phyloP scores from a whole-genome alignment of 2,888 invertebrate genomes.

The Bugulina stolonifera region DNA sequence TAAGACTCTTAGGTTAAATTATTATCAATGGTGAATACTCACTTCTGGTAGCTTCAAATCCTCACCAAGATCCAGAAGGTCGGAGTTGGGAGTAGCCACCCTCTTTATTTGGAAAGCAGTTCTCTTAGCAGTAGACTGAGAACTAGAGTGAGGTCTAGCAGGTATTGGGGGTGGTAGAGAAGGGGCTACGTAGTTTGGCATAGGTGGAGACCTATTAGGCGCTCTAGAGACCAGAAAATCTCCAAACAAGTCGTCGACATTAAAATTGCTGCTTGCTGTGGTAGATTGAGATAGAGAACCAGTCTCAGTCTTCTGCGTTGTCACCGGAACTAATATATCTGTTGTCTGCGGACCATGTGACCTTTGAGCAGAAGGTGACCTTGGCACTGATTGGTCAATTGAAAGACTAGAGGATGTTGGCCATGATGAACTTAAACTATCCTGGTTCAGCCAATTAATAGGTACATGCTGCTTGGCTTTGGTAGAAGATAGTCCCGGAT shows the following conservation, averaged over 20 bases:
- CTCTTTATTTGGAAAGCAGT: not conserved
- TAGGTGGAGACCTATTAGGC: not conserved
- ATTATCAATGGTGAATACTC: too few species aligned
- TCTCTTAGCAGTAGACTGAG: not conserved
- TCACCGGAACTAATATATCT: not conserved
- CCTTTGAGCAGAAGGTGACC: too few species aligned
- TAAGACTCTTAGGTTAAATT: too few species aligned
- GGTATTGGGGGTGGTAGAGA: not conserved
- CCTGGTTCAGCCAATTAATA: not conserved
- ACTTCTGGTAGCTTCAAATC: not conserved
- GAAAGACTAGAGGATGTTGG: not conserved
- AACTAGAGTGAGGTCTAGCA: not conserved
- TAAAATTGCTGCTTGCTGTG: too few species aligned
- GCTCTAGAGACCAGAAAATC: not conserved
- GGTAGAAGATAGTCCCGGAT: not conserved
- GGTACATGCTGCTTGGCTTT: not conserved
- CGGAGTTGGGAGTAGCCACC: not conserved
- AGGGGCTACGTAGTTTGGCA: not conserved
- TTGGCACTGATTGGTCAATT: not conserved
- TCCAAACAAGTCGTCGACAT: not conserved
- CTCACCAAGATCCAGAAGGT: conserved; percentile 1
- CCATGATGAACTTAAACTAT: not conserved
- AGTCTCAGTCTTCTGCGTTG: not conserved
- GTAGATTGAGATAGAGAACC: not conserved
- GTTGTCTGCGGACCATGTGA: not conserved